These are phyloP conservation scores for Morpho deidamia DNA, from an alignment of 2,888 invertebrate genomes.

Conservation along the genomic window DNA sequence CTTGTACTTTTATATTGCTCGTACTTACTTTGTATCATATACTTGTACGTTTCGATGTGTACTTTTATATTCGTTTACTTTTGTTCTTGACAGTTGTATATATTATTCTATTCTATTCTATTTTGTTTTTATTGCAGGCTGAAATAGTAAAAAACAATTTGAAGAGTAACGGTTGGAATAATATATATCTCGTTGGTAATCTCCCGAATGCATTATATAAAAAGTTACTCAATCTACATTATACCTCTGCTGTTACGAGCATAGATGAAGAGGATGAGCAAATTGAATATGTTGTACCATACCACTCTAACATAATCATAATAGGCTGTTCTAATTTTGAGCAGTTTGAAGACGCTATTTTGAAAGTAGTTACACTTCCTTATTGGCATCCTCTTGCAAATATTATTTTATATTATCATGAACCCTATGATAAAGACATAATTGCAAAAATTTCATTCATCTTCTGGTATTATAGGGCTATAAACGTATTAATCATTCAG, in stretches of 20 bases:
- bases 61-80: no score
- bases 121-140: conserved; percentile 35
- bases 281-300: conserved; percentile 41
- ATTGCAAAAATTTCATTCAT: conserved; percentile 49
- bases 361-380: conserved; percentile 35
- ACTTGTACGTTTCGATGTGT: no score
- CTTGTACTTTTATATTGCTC: no score
- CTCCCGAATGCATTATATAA: conserved; percentile 45
- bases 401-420: conserved; percentile 46
- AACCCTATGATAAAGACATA: conserved; percentile 24
- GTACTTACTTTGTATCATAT: no score
- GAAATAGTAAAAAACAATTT: conserved; percentile 42
- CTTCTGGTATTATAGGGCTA: conserved; percentile 51
- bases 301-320: conserved; percentile 44
- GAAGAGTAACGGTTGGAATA: conserved; percentile 50
- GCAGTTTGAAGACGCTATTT: conserved; percentile 46
- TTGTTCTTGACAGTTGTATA: not conserved
- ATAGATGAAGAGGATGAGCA: conserved; percentile 36
- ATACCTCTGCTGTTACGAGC: conserved; percentile 39
- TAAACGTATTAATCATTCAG: conserved; percentile 46
- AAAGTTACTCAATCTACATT: conserved; percentile 33
- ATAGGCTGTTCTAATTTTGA: conserved; percentile 38
- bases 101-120: not conserved
- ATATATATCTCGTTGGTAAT: conserved; percentile 44
- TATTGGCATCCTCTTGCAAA: conserved; percentile 57